Percentiles rank a stretch among this genome's conserved stretches.
These are phyloP conservation scores for Porphyrio hochstetteri DNA, from an alignment of 2,113 vertebrate genomes.

Conservation along the genomic window DNA sequence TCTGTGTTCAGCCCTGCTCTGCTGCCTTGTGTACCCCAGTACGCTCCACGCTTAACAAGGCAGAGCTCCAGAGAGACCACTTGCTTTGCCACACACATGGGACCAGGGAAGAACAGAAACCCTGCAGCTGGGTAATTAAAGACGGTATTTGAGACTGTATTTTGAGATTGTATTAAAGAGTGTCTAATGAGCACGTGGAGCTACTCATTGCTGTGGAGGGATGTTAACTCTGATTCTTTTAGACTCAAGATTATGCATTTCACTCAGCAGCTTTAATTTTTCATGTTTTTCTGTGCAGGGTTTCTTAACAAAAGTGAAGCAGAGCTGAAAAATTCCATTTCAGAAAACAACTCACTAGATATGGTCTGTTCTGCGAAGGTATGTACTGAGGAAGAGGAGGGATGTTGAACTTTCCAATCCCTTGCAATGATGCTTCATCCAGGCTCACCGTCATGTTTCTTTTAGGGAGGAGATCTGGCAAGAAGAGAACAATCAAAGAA, in stretches of 20 bases:
- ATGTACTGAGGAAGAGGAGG: background rate
- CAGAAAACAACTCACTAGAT: background rate
- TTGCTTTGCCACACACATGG: background rate
- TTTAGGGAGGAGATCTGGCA: background rate
- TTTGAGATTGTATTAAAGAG: background rate
- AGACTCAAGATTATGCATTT: background rate
- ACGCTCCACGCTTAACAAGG: background rate
- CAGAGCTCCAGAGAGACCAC: background rate
- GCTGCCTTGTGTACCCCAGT: background rate
- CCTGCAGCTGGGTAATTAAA: background rate
- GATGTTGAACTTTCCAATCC: background rate
- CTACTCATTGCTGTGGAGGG: background rate
- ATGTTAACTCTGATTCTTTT: background rate
- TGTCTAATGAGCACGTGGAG: background rate
- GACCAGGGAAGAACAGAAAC: background rate
- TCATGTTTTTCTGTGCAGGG: background rate
- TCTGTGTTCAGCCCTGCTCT: fast-evolving
- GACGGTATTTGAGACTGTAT: background rate
- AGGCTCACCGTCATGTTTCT: background rate
- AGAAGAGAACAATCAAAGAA: background rate
- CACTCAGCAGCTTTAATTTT: background rate
- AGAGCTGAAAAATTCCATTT: background rate
- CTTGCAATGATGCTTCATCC: background rate
- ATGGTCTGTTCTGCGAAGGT: background rate
- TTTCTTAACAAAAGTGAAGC: background rate